Evolutionary conservation across 2,888 invertebrate species (phyloP).

Genomic region (Cosmorhoe ocellata): DNA sequence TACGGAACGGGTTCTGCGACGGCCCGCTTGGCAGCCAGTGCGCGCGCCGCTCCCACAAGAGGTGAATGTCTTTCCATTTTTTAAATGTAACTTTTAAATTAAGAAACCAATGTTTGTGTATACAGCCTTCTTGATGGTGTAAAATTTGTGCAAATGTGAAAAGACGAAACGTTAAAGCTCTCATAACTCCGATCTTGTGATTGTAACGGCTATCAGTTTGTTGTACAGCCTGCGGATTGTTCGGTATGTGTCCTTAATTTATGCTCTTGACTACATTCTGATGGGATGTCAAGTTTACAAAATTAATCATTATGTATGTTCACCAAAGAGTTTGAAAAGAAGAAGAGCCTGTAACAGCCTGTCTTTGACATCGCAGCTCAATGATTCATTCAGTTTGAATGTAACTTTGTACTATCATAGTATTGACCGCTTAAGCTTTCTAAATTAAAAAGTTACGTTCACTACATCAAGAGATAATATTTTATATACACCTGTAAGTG

Average conservation of each 20-base stretch:
- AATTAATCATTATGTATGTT: conserved; percentile 1
- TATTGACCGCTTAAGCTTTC: too few species aligned
- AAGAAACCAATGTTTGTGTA: conserved; percentile 24
- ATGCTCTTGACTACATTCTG: conserved; percentile 15
- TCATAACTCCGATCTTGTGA: conserved; percentile 57
- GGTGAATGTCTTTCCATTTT: conserved; percentile 75
- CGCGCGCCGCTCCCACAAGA: conserved; percentile 71
- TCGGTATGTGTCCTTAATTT: conserved; percentile 64
- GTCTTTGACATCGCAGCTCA: conserved; percentile 1
- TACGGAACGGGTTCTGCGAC: conserved; percentile 80
- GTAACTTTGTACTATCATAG: too few species aligned
- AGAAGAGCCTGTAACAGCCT: not conserved
- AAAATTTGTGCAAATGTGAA: conserved; percentile 50
- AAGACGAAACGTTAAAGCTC: conserved; percentile 51
- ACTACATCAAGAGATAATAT: too few species aligned
- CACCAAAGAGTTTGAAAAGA: not conserved
- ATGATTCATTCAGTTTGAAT: not conserved
- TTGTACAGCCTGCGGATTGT: conserved; percentile 56
- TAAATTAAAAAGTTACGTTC: too few species aligned
- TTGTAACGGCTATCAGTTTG: conserved; percentile 65
- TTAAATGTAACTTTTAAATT: conserved; percentile 47
- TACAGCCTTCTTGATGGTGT: conserved; percentile 35
- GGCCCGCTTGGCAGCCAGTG: conserved; percentile 85
- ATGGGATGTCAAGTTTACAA: conserved; percentile 12
- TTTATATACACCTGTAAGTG: too few species aligned